These are phyloP conservation scores for Agonopterix heracliana DNA, from an alignment of 2,888 invertebrate genomes.

Conservation along the genomic window DNA sequence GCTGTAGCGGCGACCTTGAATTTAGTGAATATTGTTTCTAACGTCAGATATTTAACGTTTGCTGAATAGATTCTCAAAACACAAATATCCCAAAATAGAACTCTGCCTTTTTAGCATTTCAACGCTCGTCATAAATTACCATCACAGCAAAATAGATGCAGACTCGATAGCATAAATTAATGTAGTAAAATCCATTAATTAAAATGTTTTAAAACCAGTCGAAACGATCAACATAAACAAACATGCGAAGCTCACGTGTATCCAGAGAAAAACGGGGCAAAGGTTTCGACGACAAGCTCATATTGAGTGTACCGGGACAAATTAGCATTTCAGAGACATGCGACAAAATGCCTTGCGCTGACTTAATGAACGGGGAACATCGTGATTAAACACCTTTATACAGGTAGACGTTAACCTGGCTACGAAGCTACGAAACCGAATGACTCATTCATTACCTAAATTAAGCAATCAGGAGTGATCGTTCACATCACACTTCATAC, in stretches of 20 bases:
- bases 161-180: too few species aligned
- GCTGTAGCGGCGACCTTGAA: too few species aligned
- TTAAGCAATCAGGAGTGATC: conserved; percentile 43
- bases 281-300: conserved; percentile 48
- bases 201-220: background rate
- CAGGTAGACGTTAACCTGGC: conserved; percentile 39
- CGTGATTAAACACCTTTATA: conserved; percentile 58
- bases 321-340: conserved; percentile 71
- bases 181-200: too few species aligned
- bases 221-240: conserved; percentile 49
- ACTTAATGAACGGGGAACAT: conserved; percentile 66
- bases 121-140: too few species aligned
- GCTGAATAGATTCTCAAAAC: too few species aligned
- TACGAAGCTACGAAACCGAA: conserved; percentile 16
- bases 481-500: too few species aligned
- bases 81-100: too few species aligned
- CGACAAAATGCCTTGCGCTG: conserved; percentile 54
- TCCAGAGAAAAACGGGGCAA: conserved; percentile 53
- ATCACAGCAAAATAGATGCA: too few species aligned
- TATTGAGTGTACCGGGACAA: conserved; percentile 61
- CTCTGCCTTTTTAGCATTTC: too few species aligned
- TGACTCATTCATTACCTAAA: conserved; percentile 36
- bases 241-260: conserved; percentile 27
- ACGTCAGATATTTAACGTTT: too few species aligned
- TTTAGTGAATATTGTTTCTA: too few species aligned